A percentile compares a stretch with the other conserved stretches of the same genome.
Evolutionary conservation across 2,888 invertebrate species (phyloP).

Genomic region (Timandra comae): DNA sequence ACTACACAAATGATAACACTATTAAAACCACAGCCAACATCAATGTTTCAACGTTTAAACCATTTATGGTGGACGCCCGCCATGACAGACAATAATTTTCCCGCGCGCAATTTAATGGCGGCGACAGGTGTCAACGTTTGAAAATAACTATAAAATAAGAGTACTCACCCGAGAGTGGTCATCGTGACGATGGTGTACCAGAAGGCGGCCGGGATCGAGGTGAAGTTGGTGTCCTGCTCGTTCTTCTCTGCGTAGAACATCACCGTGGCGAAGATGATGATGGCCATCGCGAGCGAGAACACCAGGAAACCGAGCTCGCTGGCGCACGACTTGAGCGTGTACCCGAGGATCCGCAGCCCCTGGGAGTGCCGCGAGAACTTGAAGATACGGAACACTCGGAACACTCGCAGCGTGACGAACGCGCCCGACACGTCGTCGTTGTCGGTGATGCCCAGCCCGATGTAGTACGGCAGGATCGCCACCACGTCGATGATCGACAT

Average conservation of each 20-base stretch:
- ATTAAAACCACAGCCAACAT: conserved; percentile 30
- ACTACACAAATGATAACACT: conserved; percentile 30
- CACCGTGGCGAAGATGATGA: conserved; percentile 99
- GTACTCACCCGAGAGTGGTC: conserved; percentile 98
- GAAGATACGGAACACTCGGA: conserved; percentile 99
- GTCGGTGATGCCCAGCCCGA: conserved; percentile 97
- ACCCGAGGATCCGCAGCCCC: conserved; percentile 98
- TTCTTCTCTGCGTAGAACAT: conserved; percentile 99
- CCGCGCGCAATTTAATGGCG: conserved; percentile 60
- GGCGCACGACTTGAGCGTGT: conserved; percentile 99
- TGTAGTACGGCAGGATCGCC: conserved; percentile 99
- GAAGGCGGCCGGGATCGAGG: conserved; percentile 99
- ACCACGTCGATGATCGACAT: conserved; percentile 99
- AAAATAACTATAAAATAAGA: conserved; percentile 10
- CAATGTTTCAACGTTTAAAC: conserved; percentile 45
- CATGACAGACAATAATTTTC: conserved; percentile 63
- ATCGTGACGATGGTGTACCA: conserved; percentile 99
- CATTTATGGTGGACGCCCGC: conserved; percentile 52
- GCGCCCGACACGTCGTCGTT: conserved; percentile 99
- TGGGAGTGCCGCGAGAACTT: conserved; percentile 99
- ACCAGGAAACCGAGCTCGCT: conserved; percentile 99
- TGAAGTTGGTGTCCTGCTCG: conserved; percentile 97
- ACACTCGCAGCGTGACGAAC: conserved; percentile 98
- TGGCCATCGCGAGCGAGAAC: conserved; percentile 99
- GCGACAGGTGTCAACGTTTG: conserved; percentile 56